phyloP scores from a whole-genome alignment of 2,113 vertebrate genomes.

The Isichthys henryi region DNA sequence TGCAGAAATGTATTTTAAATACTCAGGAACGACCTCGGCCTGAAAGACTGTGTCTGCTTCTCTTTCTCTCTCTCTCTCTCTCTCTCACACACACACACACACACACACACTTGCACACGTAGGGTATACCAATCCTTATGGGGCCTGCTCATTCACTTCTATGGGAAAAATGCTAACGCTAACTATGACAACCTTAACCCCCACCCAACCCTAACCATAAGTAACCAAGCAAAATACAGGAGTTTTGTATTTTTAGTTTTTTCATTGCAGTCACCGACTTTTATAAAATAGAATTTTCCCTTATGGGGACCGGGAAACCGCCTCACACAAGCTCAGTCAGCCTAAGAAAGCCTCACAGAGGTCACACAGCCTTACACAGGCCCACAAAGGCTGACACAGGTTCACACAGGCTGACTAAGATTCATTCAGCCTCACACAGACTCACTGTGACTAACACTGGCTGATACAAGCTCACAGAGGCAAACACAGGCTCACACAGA shows the following conservation, averaged over 20 bases:
- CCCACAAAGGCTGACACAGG: not conserved
- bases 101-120: not conserved
- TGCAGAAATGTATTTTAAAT: not conserved
- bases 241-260: no score
- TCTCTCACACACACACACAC: not conserved
- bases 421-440: not conserved
- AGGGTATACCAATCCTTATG: no score
- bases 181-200: no score
- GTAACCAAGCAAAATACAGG: no score
- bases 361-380: not conserved
- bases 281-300: no score
- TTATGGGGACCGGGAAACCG: not conserved
- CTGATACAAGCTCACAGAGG: not conserved
- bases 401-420: not conserved
- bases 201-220: no score
- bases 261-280: no score
- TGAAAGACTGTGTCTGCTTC: constrained; percentile 17
- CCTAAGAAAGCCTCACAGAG: constrained; percentile 7
- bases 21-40: not conserved
- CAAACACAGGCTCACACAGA: not conserved
- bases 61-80: not conserved
- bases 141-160: no score
- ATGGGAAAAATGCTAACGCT: no score
- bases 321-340: not conserved
- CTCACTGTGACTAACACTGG: not conserved